These are phyloP conservation scores for Epinotia brunnichana DNA, from an alignment of 2,888 invertebrate species.

Conservation along the genomic window DNA sequence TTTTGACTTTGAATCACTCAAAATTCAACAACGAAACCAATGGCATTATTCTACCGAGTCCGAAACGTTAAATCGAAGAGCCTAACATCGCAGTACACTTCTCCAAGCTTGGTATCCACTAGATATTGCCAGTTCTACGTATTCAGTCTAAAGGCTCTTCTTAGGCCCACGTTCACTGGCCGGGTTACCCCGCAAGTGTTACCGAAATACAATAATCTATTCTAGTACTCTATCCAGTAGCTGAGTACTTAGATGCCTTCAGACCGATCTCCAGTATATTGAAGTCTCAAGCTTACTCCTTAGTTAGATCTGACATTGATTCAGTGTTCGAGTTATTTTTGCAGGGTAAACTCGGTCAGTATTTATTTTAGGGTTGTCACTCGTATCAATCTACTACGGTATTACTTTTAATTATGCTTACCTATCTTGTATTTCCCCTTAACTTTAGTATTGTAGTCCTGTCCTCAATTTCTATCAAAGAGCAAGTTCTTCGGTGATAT, in stretches of 20 bases:
- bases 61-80: slow-evolving; percentile 53
- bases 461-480: background rate
- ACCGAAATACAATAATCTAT: background rate
- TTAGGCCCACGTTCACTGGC: slow-evolving; percentile 25
- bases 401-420: background rate
- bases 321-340: background rate
- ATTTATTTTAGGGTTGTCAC: slow-evolving; percentile 14
- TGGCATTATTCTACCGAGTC: slow-evolving; percentile 73
- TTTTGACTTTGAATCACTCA: background rate
- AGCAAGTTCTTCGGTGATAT: background rate
- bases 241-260: background rate
- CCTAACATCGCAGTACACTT: slow-evolving; percentile 58
- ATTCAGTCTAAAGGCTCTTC: slow-evolving; percentile 51
- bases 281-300: too few species aligned
- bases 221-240: background rate
- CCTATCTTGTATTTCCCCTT: background rate
- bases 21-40: slow-evolving; percentile 23
- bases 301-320: background rate
- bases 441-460: background rate
- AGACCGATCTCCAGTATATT: too few species aligned
- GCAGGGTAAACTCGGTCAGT: slow-evolving; percentile 3
- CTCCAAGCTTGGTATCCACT: slow-evolving; percentile 60
- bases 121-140: slow-evolving; percentile 55
- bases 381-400: slow-evolving; percentile 3
- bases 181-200: background rate